Evolutionary conservation across 2,797 vertebrate genomes (phyloP).

Genomic region (Ptychobarbus kaznakovi): DNA sequence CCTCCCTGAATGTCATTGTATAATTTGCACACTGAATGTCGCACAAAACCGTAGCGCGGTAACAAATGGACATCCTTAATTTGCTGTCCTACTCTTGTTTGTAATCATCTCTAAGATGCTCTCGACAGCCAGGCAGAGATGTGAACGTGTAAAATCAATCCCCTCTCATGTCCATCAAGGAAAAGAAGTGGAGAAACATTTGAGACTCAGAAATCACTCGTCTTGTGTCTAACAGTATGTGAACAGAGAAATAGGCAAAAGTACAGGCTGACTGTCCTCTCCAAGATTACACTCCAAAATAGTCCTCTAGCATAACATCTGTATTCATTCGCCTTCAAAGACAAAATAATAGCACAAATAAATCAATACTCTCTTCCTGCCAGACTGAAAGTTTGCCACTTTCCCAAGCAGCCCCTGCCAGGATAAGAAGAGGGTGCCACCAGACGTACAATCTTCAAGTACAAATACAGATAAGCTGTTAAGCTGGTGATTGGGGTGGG

Average conservation of each 20-base stretch:
- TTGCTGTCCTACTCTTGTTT: constrained; percentile 12
- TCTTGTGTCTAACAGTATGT: constrained; percentile 14
- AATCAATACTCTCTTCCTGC: constrained; percentile 71
- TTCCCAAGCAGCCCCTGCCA: constrained; percentile 68
- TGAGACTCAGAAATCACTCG: constrained; percentile 34
- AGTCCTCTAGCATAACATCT: constrained; percentile 53
- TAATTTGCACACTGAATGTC: background rate
- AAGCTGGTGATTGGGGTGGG: constrained; percentile 84
- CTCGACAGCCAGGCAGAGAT: background rate
- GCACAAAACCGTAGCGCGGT: background rate
- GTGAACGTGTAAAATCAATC: constrained; percentile 10
- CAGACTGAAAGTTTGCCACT: constrained; percentile 72
- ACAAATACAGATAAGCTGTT: constrained; percentile 83
- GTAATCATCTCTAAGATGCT: constrained; percentile 14
- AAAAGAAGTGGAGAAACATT: constrained; percentile 29
- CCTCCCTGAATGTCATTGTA: constrained; percentile 8
- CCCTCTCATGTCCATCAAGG: constrained; percentile 10
- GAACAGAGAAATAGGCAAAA: constrained; percentile 42
- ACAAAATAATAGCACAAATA: constrained; percentile 69
- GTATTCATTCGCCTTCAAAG: constrained; percentile 70
- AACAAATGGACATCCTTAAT: constrained; percentile 31
- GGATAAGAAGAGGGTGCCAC: constrained; percentile 76
- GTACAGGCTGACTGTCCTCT: constrained; percentile 49
- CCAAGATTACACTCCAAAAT: constrained; percentile 63
- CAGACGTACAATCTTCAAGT: constrained; percentile 81